These are phyloP conservation scores for Brachionus asplanchnoidis DNA, from an alignment of 1,140 invertebrate species.

Conservation along the genomic window DNA sequence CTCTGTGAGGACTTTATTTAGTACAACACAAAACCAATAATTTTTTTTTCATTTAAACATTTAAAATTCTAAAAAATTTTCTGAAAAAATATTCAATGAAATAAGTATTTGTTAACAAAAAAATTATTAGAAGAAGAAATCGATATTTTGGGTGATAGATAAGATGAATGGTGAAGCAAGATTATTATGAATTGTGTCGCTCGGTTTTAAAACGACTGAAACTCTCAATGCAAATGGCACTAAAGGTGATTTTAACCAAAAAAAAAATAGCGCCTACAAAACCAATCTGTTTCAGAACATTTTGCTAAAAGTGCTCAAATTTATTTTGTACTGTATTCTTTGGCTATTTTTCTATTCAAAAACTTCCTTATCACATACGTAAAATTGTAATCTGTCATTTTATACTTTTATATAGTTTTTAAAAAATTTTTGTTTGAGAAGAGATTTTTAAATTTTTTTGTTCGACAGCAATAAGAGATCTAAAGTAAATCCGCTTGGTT, in stretches of 20 bases:
- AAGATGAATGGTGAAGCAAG: neutral
- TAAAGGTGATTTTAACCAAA: neutral
- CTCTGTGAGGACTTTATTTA: neutral
- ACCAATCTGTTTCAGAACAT: neutral
- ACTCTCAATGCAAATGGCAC: neutral
- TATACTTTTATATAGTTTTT: slow-evolving; percentile 28
- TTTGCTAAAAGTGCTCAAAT: slow-evolving; percentile 4
- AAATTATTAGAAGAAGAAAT: neutral
- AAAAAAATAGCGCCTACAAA: neutral
- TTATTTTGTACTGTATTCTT: neutral
- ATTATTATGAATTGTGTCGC: neutral
- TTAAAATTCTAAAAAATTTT: neutral
- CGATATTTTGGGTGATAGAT: neutral
- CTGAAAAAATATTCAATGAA: neutral
- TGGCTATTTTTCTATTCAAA: neutral
- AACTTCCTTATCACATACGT: neutral
- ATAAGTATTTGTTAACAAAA: neutral
- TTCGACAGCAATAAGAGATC: slow-evolving; percentile 8
- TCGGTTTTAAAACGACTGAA: neutral
- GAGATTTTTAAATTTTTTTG: neutral
- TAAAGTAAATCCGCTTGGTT: neutral
- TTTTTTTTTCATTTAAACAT: neutral
- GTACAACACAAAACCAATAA: neutral
- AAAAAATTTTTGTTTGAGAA: neutral
- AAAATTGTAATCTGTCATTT: slow-evolving; percentile 24